Percentiles rank a stretch among this genome's conserved stretches.
These are phyloP conservation scores for Osmerus mordax DNA, from an alignment of 2,113 vertebrate species.

Conservation along the genomic window DNA sequence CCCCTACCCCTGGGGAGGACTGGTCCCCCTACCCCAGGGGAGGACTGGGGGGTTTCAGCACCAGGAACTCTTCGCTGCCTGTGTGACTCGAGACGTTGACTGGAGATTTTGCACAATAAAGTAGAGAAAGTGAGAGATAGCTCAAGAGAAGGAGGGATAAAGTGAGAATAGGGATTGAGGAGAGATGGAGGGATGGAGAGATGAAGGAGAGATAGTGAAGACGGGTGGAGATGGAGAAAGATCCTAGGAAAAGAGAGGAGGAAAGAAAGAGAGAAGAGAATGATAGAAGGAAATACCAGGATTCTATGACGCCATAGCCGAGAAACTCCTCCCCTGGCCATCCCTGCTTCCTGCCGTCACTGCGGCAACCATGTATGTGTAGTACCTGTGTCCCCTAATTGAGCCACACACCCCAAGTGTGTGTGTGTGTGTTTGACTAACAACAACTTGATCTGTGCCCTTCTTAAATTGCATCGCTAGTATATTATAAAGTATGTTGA, in stretches of 20 bases:
- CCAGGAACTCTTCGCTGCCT: background rate
- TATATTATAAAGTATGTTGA: slow-evolving; percentile 13
- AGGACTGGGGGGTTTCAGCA: slow-evolving; percentile 9
- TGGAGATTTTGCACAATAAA: background rate
- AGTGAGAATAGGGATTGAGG: background rate
- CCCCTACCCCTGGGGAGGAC: slow-evolving; percentile 1
- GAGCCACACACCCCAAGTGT: slow-evolving; percentile 17
- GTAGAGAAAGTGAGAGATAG: background rate
- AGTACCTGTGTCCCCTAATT: slow-evolving; percentile 17
- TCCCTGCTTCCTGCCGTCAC: slow-evolving; percentile 28
- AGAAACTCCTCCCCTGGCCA: slow-evolving; percentile 53
- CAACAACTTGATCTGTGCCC: slow-evolving; percentile 23
- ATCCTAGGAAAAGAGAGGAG: background rate
- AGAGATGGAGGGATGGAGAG: background rate
- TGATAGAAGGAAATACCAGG: slow-evolving; percentile 29
- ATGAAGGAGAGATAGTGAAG: background rate
- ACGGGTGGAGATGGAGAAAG: background rate
- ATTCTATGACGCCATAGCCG: slow-evolving; percentile 64
- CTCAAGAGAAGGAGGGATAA: background rate
- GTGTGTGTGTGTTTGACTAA: slow-evolving; percentile 45
- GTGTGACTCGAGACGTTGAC: background rate
- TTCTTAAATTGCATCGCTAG: slow-evolving; percentile 15
- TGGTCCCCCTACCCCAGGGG: slow-evolving; percentile 21
- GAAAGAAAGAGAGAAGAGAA: background rate
- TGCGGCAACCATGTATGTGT: slow-evolving; percentile 33